Percentiles rank a stretch among this genome's conserved stretches.
phyloP scores from a whole-genome alignment of 2,888 invertebrate species.

The Erebia epiphron region DNA sequence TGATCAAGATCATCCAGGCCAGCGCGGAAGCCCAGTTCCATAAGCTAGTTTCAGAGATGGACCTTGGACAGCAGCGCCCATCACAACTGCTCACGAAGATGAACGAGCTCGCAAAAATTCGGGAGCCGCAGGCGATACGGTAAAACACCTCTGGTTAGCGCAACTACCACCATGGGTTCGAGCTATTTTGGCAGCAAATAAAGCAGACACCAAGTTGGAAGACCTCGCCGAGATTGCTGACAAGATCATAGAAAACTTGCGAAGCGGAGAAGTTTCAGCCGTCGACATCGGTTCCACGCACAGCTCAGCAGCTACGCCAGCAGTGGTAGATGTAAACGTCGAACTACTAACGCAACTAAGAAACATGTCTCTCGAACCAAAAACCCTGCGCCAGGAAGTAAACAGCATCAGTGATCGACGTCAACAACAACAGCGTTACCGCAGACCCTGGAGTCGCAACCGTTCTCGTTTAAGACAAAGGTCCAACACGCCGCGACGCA shows the following conservation, averaged over 20 bases:
- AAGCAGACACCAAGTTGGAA: not conserved
- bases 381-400: not conserved
- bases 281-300: not conserved
- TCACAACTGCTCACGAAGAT: not conserved
- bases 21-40: slow-evolving; percentile 5
- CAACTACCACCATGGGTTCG: not conserved
- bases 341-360: not conserved
- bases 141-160: not conserved
- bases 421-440: no score
- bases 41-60: slow-evolving; percentile 3
- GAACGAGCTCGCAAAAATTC: slow-evolving; percentile 2
- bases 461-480: no score
- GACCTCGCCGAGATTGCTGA: not conserved
- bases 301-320: not conserved
- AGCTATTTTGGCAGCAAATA: not conserved
- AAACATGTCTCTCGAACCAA: not conserved
- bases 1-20: not conserved
- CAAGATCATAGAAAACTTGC: not conserved
- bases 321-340: not conserved
- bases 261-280: not conserved
- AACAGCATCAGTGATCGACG: not conserved
- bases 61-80: slow-evolving; percentile 8
- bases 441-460: no score
- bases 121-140: not conserved
- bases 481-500: not conserved